Evolutionary conservation across 2,888 invertebrate genomes (phyloP), one percentile per base, ranked within the genome.

Genomic region (Thalpophila matura): DNA sequence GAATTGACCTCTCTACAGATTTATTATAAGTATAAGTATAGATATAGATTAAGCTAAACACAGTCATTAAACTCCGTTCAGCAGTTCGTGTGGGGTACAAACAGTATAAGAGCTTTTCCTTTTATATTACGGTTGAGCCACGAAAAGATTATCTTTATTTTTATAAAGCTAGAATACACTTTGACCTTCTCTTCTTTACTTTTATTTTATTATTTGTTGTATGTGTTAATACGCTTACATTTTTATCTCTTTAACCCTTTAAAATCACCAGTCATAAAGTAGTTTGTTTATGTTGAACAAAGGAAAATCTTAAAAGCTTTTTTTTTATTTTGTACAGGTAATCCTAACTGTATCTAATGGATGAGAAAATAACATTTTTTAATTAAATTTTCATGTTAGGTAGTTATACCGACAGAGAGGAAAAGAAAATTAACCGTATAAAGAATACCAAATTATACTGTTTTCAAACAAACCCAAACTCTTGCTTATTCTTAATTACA

Each of bases 21-120:
- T n/a, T n/a, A n/a, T n/a, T n/a, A n/a, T n/a, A n/a, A n/a, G n/a
- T n/a, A n/a, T n/a, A n/a, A n/a, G n/a, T n/a, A n/a, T n/a, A n/a
- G n/a, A n/a, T n/a, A n/a, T n/a, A n/a, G n/a, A n/a, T 67, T 67
- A 46, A 46, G 12, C 38, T 27, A 24, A 61, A 49, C 27, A 45
- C 31, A 50, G 71, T 64, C 31, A 56, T 56, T 42, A 72, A 51
- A 69, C 49, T 51, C 18, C 43, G 20, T 29, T 57, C 46, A 72
- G 20, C 20, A 16, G n/a, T 51, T 50, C 20, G 7, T 35, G 42
- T 20, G 37, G 20, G 38, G 29, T 33, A 57, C 47, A 57, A 51
- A 71, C 72, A 55, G 37, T 63, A 55, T 62, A 35, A 40, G 55
- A 27, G 33, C 42, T 59, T 20, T 49, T 70, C 37, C 45, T 63